Evolutionary conservation across 2,113 vertebrate species (phyloP).

Genomic region (Haliaeetus leucogaster): DNA sequence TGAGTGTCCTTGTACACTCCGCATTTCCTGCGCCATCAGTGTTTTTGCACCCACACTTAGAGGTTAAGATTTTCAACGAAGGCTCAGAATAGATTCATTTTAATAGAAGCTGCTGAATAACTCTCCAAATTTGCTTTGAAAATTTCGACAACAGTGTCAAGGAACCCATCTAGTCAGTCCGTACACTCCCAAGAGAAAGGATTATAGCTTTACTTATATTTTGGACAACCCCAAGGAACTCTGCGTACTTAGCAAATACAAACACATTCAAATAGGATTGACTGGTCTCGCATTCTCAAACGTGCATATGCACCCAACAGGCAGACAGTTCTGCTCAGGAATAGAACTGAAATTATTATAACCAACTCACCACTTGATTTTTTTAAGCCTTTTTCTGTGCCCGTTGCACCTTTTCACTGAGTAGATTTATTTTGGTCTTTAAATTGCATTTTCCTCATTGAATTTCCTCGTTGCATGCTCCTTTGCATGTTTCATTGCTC

Average conservation of each 20-base stretch:
- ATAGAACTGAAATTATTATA: conserved; percentile 19
- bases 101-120: background rate
- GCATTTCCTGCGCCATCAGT: background rate
- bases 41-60: background rate
- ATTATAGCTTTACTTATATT: background rate
- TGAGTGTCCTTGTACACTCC: background rate
- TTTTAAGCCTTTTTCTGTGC: background rate
- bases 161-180: background rate
- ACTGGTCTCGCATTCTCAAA: background rate
- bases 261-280: background rate
- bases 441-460: conserved; percentile 41
- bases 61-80: background rate
- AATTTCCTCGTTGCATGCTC: background rate
- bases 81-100: background rate
- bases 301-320: background rate
- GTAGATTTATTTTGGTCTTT: conserved; percentile 28
- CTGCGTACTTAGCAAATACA: background rate
- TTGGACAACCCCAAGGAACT: background rate
- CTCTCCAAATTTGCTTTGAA: background rate
- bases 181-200: background rate
- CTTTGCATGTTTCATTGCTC: conserved; percentile 52
- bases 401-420: conserved; percentile 19
- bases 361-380: background rate
- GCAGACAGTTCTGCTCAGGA: background rate
- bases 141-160: background rate